Percentiles rank a stretch among this genome's conserved stretches.
phyloP scores from a whole-genome alignment of 2,113 vertebrate species.

The Hydrolagus affinis region DNA sequence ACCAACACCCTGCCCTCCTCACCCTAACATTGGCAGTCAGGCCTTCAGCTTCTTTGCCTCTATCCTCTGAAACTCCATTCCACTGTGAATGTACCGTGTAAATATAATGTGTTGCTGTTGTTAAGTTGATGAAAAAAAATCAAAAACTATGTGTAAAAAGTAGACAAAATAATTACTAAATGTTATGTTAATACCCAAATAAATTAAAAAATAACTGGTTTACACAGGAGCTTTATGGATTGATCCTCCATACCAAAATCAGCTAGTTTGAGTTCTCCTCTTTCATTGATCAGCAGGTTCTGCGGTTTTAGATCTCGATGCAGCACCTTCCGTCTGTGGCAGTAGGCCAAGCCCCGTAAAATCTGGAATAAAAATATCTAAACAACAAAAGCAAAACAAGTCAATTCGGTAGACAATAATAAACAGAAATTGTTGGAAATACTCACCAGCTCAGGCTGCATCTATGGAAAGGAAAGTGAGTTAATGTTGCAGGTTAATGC shows the following conservation, averaged over 20 bases:
- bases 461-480: too few species aligned
- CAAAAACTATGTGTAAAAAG: background rate
- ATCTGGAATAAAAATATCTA: constrained; percentile 97
- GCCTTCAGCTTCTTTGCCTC: too few species aligned
- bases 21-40: too few species aligned
- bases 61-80: too few species aligned
- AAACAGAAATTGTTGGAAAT: background rate
- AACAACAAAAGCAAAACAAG: constrained; percentile 41
- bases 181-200: too few species aligned
- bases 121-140: background rate
- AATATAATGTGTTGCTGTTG: too few species aligned
- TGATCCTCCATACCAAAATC: constrained; percentile 74
- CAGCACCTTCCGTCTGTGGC: constrained; percentile 89
- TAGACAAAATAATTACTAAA: background rate
- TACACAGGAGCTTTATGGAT: background rate
- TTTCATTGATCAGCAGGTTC: constrained; percentile 94
- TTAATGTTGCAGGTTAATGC: too few species aligned
- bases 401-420: background rate
- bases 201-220: background rate
- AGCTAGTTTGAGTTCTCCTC: constrained; percentile 90
- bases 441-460: too few species aligned
- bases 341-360: constrained; percentile 90
- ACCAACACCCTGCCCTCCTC: too few species aligned
- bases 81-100: too few species aligned
- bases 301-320: constrained; percentile 95